These are phyloP conservation scores for Ambastaia sidthimunki DNA, from an alignment of 2,797 vertebrate genomes.

Conservation along the genomic window DNA sequence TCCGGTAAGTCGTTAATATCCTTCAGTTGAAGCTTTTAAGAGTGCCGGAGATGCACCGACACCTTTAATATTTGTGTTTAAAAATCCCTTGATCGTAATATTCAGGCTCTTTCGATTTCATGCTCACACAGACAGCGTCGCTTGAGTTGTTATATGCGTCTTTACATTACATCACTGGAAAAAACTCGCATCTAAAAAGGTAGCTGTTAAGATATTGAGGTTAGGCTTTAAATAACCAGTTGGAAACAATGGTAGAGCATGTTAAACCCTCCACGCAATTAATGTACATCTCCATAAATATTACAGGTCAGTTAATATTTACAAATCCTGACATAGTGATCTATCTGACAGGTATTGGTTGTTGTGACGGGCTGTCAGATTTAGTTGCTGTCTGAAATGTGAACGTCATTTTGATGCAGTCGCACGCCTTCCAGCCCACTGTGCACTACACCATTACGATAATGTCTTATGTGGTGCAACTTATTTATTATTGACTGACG, in stretches of 20 bases:
- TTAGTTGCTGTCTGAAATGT: slow-evolving; percentile 66
- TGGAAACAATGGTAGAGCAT: not conserved
- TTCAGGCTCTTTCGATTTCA: not conserved
- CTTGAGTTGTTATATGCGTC: not conserved
- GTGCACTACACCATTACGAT: not conserved
- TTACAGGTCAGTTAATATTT: not conserved
- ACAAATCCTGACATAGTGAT: not conserved
- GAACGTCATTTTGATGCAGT: slow-evolving; percentile 53
- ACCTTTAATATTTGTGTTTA: not conserved
- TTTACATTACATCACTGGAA: slow-evolving; percentile 24
- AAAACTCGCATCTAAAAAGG: slow-evolving; percentile 56
- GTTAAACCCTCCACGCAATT: not conserved
- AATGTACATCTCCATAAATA: no score
- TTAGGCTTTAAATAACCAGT: slow-evolving; percentile 11
- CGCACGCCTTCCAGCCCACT: not conserved
- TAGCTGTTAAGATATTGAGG: slow-evolving; percentile 30
- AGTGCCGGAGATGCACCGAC: slow-evolving; percentile 2
- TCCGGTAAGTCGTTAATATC: slow-evolving; percentile 75
- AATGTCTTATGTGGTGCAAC: not conserved
- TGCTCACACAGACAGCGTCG: not conserved
- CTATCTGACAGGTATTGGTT: slow-evolving; percentile 35
- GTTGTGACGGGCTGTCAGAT: slow-evolving; percentile 69
- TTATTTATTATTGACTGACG: not conserved
- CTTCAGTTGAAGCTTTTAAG: slow-evolving; percentile 52
- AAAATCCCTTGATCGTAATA: not conserved